phyloP scores from a whole-genome alignment of 2,888 invertebrate genomes.

The Morinoia aosen region DNA sequence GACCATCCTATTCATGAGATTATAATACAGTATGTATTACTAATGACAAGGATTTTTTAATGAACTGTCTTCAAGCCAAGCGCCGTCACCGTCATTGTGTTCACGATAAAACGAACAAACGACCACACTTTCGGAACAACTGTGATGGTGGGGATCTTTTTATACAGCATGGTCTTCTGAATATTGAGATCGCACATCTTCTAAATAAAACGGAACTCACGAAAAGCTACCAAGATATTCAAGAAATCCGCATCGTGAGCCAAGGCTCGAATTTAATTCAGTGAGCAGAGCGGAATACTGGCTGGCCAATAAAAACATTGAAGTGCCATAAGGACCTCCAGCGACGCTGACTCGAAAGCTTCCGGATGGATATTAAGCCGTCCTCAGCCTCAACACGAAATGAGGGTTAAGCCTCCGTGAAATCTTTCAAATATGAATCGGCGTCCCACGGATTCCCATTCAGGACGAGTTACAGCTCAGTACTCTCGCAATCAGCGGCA shows the following conservation, averaged over 20 bases:
- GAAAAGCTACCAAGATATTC: neutral
- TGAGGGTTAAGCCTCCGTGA: neutral
- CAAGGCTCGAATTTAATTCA: neutral
- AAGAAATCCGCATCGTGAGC: neutral
- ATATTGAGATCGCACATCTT: neutral
- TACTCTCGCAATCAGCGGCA: neutral
- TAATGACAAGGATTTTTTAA: too few relatives aligned
- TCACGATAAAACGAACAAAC: too few relatives aligned
- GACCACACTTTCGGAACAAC: neutral
- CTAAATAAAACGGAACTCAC: neutral
- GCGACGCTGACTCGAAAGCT: neutral
- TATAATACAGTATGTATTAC: too few relatives aligned
- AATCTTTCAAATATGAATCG: neutral
- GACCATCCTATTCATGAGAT: too few relatives aligned
- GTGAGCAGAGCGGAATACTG: neutral
- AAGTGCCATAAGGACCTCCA: neutral
- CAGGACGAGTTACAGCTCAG: neutral
- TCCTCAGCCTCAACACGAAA: neutral
- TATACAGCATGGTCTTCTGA: neutral
- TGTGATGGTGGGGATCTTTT: neutral
- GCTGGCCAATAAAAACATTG: conserved; percentile 3
- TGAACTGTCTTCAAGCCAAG: too few relatives aligned
- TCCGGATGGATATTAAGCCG: neutral
- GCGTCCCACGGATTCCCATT: neutral
- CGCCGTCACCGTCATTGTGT: neutral